Evolutionary conservation across 2,888 invertebrate species (phyloP).

Genomic region (Heteromurus nitidus): DNA sequence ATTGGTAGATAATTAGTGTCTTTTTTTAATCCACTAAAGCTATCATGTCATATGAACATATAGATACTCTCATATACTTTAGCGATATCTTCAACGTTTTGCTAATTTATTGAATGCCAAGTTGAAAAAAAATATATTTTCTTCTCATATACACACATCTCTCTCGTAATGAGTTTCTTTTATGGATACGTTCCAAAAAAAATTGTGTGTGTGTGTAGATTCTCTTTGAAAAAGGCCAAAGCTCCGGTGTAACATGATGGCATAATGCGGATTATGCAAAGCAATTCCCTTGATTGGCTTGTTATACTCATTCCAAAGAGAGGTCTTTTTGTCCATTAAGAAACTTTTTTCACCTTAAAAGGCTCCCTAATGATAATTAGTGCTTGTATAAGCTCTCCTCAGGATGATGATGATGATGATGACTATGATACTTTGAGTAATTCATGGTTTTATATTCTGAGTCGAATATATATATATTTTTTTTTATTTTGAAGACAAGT

Average conservation of each 20-base stretch:
- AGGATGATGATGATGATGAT: too few species aligned
- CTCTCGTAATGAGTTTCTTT: not conserved
- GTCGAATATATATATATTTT: too few species aligned
- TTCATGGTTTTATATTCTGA: too few species aligned
- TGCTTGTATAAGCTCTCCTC: slow-evolving; percentile 60
- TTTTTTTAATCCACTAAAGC: not conserved
- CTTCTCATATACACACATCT: not conserved
- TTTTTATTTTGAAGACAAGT: too few species aligned
- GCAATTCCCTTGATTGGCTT: slow-evolving; percentile 73
- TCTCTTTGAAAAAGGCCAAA: too few species aligned
- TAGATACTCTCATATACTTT: not conserved
- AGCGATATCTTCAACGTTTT: not conserved
- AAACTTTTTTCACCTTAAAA: slow-evolving; percentile 71
- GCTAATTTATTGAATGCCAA: not conserved
- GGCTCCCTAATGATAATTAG: slow-evolving; percentile 74
- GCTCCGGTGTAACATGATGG: too few species aligned
- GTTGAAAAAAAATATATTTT: not conserved
- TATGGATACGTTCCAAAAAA: not conserved
- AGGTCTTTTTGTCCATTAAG: slow-evolving; percentile 67
- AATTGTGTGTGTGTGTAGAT: not conserved
- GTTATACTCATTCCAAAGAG: slow-evolving; percentile 69
- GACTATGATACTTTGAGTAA: too few species aligned
- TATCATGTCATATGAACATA: not conserved
- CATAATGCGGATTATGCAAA: slow-evolving; percentile 40
- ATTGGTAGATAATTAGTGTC: slow-evolving; percentile 63